phyloP scores from a whole-genome alignment of 30 jellyfish, hydroid and myxozoan species.

The Pseudorhiza aurosa region DNA sequence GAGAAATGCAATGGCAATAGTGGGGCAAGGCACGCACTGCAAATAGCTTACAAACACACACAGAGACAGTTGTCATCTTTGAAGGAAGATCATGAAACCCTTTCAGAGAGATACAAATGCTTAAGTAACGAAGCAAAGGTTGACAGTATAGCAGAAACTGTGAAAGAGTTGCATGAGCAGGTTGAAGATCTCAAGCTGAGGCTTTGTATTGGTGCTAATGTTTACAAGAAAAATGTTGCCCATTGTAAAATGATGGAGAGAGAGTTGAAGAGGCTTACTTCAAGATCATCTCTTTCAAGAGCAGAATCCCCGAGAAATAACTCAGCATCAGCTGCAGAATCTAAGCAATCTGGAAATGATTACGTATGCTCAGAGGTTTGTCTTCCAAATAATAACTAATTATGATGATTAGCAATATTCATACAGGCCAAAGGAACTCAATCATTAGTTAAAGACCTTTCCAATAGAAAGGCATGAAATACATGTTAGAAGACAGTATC shows the following conservation, averaged over 20 bases:
- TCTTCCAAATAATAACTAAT: too few species aligned
- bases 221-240: conserved; percentile 48
- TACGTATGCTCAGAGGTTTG: too few species aligned
- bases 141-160: neutral
- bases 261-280: neutral
- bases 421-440: too few species aligned
- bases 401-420: too few species aligned
- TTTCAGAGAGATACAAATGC: conserved; percentile 19
- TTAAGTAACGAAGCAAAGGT: conserved; percentile 42
- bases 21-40: conserved; percentile 86
- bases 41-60: conserved; percentile 68
- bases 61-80: conserved; percentile 67
- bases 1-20: conserved; percentile 51
- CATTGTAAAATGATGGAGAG: conserved; percentile 65
- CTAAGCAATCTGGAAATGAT: neutral
- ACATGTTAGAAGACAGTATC: too few species aligned
- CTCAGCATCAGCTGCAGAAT: neutral
- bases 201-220: conserved; percentile 80
- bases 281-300: neutral
- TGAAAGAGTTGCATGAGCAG: conserved; percentile 28
- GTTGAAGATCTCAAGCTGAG: conserved; percentile 80
- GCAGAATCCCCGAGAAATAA: neutral
- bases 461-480: too few species aligned
- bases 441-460: too few species aligned
- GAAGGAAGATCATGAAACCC: conserved; percentile 61